Base-by-base conservation (phyloP, 2,888 invertebrate species). In the Tanypteryx hageni region DNA sequence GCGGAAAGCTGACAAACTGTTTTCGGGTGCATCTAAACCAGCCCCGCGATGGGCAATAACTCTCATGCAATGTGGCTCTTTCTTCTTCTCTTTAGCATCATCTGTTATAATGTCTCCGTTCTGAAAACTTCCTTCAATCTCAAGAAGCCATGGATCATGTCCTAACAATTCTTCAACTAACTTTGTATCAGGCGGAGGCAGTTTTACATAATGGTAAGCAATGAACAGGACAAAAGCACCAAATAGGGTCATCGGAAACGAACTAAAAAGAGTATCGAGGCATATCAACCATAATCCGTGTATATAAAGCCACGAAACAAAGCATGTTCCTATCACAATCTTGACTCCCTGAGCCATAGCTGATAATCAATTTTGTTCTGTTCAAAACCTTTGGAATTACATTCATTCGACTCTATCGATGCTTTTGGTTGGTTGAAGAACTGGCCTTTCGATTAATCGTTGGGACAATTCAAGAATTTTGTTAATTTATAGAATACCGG, bases 21-120 rank as follows among this genome's bases (percentile, higher is more conserved):
- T 98, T 95, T 98, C 98, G 0, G 98, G 98, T 8, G 97, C 98
- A 95, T 98, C 98, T 83, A 97, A 95, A 2, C 96, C 97, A 16
- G 97, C 97, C 8, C 97, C 98, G 94, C 98, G 96, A 94, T 98
- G 98, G 0, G 97, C 98, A 92, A 97, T 96, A 84, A 97, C 96
- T 94, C 95, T 96, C 94, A 97, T 96, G 93, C 83, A 64, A 76
- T 93, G 93, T 92, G 93, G 94, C 93, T 93, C 94, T 91, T 94
- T 94, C 93, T 93, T 93, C 81, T 94, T 92, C 83, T 93, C 93
- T n/a, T 91, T 83, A 3, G 85, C 59, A 58, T 92, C 92, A 91
- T 93, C 94, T 91, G 93, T 27, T 27, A 76, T 18, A 13, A 27
- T 13, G 27, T 76, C 76, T 10, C 76, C 76, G 64, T 16, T 64